Base-by-base conservation (phyloP, 2,888 invertebrate genomes). In the Caenorhabditis sp. region DNA sequence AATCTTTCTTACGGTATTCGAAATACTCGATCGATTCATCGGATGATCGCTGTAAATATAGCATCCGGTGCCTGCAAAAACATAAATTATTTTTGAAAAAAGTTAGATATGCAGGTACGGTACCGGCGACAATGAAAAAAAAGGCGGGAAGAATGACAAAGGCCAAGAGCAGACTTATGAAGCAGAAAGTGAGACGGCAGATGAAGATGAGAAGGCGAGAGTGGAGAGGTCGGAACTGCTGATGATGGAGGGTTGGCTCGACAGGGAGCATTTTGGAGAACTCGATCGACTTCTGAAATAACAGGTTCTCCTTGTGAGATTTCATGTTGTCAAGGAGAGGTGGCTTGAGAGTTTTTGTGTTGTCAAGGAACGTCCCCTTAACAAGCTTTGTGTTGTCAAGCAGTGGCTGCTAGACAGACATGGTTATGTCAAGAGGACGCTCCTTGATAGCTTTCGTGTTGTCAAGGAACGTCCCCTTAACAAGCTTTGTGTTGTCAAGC, bases 21-120 rank as follows among this genome's bases (percentile, higher is more conserved):
- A 80, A 31, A 71, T 58, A 54, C 56, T 67, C 20, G 66, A 69
- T 27, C 80, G 49, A 58, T 80, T 78, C 68, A 80, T 80, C 14
- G 80, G 80, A 64, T 80, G 80, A 57, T 78, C 75, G 53, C 67
- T 76, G 21, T 71, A 67, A 49, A 73, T 71, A 57, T 80, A 80
- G 57, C 72, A 74, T 25, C 74, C 67, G 23, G 78, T 70, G 21
- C 80, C 73, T 72, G 50, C 3, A 25, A 23, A 43, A 60, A 38
- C 7, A 21, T 60, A 36, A 10, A 10, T 10, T 8, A 14, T 50
- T 20, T n/a, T 50, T 50, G 4, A 50, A 20, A 50, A 20, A 10
- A n/a, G 5, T n/a, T 50, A 49, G 49, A 49, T 27, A 8, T 59
- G 4, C n/a, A 49, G 20, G 4, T 10, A 14, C 4, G 36, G 10